These are phyloP conservation scores for Brevimyrus niger DNA, from an alignment of 2,113 vertebrate genomes.

Conservation along the genomic window DNA sequence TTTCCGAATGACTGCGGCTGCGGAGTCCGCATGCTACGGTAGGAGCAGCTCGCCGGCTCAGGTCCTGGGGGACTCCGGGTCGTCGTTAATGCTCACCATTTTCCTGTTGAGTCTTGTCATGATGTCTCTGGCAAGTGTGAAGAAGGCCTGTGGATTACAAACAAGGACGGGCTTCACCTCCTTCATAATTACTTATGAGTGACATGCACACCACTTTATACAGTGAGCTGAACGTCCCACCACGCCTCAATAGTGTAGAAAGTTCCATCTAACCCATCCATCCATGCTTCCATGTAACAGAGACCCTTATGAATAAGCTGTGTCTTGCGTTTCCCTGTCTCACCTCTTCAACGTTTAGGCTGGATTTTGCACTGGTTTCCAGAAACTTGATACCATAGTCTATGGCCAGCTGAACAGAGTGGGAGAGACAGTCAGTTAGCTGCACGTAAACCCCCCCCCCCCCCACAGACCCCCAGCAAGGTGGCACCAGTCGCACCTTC, in stretches of 20 bases:
- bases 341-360: conserved; percentile 95
- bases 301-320: not conserved
- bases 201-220: not conserved
- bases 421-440: not conserved
- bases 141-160: conserved; percentile 75
- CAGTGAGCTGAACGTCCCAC: not conserved
- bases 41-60: not conserved
- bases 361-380: conserved; percentile 96
- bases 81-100: conserved; percentile 70
- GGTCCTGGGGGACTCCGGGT: not conserved
- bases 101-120: conserved; percentile 95
- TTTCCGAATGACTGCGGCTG: too few species aligned
- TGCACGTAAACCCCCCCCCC: not conserved
- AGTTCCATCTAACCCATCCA: not conserved
- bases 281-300: not conserved
- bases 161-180: not conserved
- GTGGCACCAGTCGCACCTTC: conserved; percentile 63
- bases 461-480: not conserved
- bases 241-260: not conserved
- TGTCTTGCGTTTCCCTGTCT: conserved; percentile 29
- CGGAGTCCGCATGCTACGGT: not conserved
- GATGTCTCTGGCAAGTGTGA: conserved; percentile 91
- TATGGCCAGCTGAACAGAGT: conserved; percentile 80
- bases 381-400: conserved; percentile 97
- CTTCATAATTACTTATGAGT: not conserved